Evolutionary conservation across 64 coral and sea anemone species (phyloP).

Genomic region (Stichodactyla mertensii): DNA sequence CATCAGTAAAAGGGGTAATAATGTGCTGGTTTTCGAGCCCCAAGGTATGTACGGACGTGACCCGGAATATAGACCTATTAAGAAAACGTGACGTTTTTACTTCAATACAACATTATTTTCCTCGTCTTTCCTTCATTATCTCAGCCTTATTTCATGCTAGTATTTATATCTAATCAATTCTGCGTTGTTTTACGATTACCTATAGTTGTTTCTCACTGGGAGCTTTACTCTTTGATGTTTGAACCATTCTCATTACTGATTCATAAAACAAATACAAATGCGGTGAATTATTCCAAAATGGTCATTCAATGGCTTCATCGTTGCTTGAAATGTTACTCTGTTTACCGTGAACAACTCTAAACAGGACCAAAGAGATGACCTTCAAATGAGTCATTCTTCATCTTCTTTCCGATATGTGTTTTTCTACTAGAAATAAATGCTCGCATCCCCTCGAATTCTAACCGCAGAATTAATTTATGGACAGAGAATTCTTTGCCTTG

Average conservation of each 20-base stretch:
- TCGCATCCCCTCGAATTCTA: too few relatives aligned
- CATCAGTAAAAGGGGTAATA: conserved; percentile 2
- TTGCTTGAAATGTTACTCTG: neutral
- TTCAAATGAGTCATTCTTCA: neutral
- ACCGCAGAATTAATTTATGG: too few relatives aligned
- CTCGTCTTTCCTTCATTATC: neutral
- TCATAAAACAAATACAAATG: neutral
- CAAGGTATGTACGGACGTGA: conserved; percentile 25
- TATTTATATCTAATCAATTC: neutral
- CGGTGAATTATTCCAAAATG: neutral
- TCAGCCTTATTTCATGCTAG: neutral
- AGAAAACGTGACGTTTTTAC: neutral
- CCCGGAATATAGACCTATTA: neutral
- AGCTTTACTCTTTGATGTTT: conserved; percentile 4
- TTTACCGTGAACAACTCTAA: neutral
- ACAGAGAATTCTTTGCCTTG: neutral
- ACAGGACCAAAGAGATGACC: neutral
- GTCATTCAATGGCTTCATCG: neutral
- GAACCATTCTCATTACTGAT: neutral
- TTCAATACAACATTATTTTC: neutral
- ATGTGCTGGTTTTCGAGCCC: conserved; percentile 27
- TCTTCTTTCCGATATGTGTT: too few relatives aligned
- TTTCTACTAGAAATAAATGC: too few relatives aligned
- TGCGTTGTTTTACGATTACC: neutral
- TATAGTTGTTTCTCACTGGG: neutral